Evolutionary conservation across 2,888 invertebrate species (phyloP).

Genomic region (Lydus trimaculatus): DNA sequence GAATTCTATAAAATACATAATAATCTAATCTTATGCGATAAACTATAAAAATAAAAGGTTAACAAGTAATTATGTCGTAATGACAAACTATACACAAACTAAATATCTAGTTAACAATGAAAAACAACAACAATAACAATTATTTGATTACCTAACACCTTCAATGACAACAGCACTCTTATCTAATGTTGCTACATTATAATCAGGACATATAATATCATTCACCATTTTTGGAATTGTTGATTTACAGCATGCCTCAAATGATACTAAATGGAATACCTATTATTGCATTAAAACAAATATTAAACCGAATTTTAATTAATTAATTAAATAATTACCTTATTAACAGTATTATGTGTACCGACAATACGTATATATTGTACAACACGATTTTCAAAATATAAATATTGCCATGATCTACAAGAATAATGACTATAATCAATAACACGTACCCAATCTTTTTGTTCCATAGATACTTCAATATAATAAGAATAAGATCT

Average conservation of each 20-base stretch:
- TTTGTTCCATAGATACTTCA: slow-evolving; percentile 94
- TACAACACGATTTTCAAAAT: slow-evolving; percentile 89
- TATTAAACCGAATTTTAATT: too few relatives aligned
- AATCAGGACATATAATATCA: slow-evolving; percentile 80
- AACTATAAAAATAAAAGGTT: too few relatives aligned
- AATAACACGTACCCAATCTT: slow-evolving; percentile 92
- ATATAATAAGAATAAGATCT: slow-evolving; percentile 90
- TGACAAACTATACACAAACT: too few relatives aligned
- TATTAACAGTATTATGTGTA: slow-evolving; percentile 94
- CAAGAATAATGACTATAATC: slow-evolving; percentile 94
- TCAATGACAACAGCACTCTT: slow-evolving; percentile 94
- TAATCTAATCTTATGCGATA: too few relatives aligned
- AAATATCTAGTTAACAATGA: too few relatives aligned
- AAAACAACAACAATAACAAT: slow-evolving; percentile 9
- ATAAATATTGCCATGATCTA: slow-evolving; percentile 95
- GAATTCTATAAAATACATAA: too few relatives aligned
- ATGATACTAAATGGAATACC: slow-evolving; percentile 91
- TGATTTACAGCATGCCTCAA: slow-evolving; percentile 88
- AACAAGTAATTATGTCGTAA: too few relatives aligned
- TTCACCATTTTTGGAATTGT: slow-evolving; percentile 77
- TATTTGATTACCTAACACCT: slow-evolving; percentile 76
- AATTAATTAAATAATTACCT: too few relatives aligned
- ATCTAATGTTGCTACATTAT: slow-evolving; percentile 92
- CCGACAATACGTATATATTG: slow-evolving; percentile 84
- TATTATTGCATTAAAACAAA: slow-evolving; percentile 45